Conservation (phyloP, 2,113 vertebrate species). For the Ranitomeya imitator region DNA sequence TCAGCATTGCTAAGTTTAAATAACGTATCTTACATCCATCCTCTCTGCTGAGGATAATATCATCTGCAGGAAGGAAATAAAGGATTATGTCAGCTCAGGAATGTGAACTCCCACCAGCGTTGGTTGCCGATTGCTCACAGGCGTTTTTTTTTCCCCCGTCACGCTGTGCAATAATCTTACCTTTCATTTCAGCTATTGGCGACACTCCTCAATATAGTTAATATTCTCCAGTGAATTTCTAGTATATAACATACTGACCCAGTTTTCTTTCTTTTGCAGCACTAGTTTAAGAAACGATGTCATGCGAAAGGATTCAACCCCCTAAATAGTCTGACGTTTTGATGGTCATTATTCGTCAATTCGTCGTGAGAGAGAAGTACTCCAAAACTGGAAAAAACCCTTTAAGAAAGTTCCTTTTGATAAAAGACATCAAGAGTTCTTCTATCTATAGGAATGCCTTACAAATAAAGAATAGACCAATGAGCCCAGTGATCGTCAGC, state of each 20-base stretch:
- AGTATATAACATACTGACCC: background rate
- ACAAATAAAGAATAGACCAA: too few relatives aligned
- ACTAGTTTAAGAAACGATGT: background rate
- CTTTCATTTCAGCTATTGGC: background rate
- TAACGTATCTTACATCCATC: constrained; percentile 4
- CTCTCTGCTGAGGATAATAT: constrained; percentile 7
- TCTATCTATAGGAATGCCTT: too few relatives aligned
- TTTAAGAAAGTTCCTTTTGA: too few relatives aligned
- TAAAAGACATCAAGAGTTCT: too few relatives aligned
- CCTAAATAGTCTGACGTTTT: too few relatives aligned
- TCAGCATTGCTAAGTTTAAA: constrained; percentile 8
- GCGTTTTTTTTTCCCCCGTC: background rate
- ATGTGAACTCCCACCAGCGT: background rate
- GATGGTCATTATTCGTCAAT: too few relatives aligned
- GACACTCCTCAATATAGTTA: background rate
- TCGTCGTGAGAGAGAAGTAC: too few relatives aligned
- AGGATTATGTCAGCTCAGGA: background rate
- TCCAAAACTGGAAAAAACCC: too few relatives aligned
- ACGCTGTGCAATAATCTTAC: background rate
- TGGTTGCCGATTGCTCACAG: too few relatives aligned
- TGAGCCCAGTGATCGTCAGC: too few relatives aligned
- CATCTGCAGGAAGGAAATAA: constrained; percentile 16
- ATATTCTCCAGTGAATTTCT: background rate
- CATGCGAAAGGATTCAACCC: background rate
- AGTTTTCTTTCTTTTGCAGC: background rate